Base-by-base conservation (phyloP, 2,888 invertebrate genomes). In the Pandemis corylana region DNA sequence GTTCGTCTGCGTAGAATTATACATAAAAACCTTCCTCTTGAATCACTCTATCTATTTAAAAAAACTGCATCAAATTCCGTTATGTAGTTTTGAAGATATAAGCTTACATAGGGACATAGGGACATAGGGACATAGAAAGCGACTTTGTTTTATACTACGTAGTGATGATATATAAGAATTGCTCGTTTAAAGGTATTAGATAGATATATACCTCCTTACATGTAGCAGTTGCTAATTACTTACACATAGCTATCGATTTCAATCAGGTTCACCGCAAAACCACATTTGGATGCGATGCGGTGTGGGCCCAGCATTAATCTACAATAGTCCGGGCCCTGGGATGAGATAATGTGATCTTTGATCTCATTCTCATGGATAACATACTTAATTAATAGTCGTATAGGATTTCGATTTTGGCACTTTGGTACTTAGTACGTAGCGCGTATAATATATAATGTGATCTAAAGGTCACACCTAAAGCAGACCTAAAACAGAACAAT, bases 181-280 rank as follows among this genome's bases (percentile, higher is more conserved):
- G 20, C 20, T 20, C 20, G 20, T 20, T 20, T 20, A 20, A 20
- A 20, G 20, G 20, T 20, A 20, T 20, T 20, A 20, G 20, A 20
- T 1, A 20, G 20, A 20, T 20, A 20, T 20, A 20, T 20, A 20
- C 20, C 20, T 20, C 13, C 49, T 5, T 51, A 51, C 13, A 51
- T 51, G 61, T 62, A 62, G 36, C 13, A 41, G n/a, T 5, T 12
- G 62, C 10, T 49, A 15, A 51, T 51, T 51, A 66, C 36, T n/a
- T 51, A 13, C 51, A 49, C 63, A 15, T 42, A 62, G 13, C 3
- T 66, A 66, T 66, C 66, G 51, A 66, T 66, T 66, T 61, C 61
- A 28, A 66, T 66, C 53, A 41, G 49, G 7, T 41, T 13, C 7
- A 53, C 64, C 71, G 64, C 53, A 63, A 64, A 64, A 64, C 71